phyloP scores from a whole-genome alignment of 2,113 vertebrate genomes.

The Uria lomvia region DNA sequence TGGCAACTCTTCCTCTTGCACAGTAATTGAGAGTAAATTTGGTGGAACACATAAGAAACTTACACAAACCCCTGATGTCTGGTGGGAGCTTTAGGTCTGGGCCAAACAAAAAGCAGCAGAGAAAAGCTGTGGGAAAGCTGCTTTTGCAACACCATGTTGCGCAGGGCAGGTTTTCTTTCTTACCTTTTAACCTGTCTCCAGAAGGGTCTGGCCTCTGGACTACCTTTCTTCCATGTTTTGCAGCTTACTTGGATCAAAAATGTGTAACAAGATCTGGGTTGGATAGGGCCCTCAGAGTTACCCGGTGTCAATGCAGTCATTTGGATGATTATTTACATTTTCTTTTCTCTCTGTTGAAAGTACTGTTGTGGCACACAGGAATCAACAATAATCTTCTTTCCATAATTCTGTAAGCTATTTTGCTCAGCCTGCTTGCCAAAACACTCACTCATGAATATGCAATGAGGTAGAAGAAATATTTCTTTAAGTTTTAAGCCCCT shows the following conservation, averaged over 20 bases:
- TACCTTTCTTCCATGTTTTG: background rate
- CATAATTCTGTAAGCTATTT: conserved; percentile 64
- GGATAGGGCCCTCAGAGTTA: background rate
- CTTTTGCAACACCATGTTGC: background rate
- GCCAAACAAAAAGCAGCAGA: background rate
- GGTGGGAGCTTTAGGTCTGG: background rate
- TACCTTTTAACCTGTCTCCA: background rate
- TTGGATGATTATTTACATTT: conserved; percentile 41
- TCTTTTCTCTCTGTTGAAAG: conserved; percentile 12
- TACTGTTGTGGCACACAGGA: conserved; percentile 43
- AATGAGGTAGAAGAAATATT: conserved; percentile 71
- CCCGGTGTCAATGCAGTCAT: background rate
- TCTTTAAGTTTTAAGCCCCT: conserved; percentile 76
- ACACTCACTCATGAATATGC: conserved; percentile 80
- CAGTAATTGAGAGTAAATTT: background rate
- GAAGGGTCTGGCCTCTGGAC: background rate
- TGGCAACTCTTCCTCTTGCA: background rate
- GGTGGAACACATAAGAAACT: background rate
- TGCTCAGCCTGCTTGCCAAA: conserved; percentile 54
- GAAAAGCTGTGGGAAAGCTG: background rate
- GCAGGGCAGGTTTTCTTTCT: background rate
- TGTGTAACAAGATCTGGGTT: background rate
- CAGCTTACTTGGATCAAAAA: background rate
- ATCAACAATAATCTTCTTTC: conserved; percentile 64
- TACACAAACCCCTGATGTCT: background rate